Percentiles rank a stretch among this genome's conserved stretches.
Conservation (phyloP, 2,113 vertebrate species). For the Nesospiza acunhae region DNA sequence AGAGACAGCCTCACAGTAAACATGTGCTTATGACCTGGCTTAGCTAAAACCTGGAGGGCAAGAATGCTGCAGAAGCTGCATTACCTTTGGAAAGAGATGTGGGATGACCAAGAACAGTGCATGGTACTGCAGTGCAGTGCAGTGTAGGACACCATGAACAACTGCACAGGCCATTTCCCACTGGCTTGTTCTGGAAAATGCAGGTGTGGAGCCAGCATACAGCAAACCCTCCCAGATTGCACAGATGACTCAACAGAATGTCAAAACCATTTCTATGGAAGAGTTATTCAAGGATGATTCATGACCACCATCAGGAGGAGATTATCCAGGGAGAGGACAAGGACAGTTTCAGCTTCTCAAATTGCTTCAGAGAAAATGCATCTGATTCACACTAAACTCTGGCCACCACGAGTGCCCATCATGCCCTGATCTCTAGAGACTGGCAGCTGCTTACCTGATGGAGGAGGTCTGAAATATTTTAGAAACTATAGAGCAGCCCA, state of each 20-base stretch:
- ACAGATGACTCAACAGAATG: slow-evolving; percentile 1
- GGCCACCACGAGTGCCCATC: not conserved
- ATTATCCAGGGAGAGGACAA: not conserved
- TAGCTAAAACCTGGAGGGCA: not conserved
- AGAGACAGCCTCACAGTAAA: not conserved
- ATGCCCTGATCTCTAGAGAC: not conserved
- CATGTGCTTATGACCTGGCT: not conserved
- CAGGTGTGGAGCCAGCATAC: not conserved
- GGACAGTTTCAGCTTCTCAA: not conserved
- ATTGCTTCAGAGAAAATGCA: not conserved
- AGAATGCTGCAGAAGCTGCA: not conserved
- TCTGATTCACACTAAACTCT: not conserved
- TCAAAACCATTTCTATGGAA: not conserved
- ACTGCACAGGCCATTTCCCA: fast-evolving
- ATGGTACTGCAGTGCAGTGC: not conserved
- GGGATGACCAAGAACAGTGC: not conserved
- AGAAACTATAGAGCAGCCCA: not conserved
- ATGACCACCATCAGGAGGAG: not conserved
- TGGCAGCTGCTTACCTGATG: not conserved
- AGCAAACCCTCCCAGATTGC: not conserved
- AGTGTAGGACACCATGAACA: fast-evolving
- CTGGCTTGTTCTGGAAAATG: not conserved
- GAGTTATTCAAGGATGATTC: slow-evolving; percentile 9
- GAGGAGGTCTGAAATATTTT: not conserved
- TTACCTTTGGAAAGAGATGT: not conserved